Conservation (phyloP, 2,888 invertebrate genomes). For the Gandaritis pyraliata region DNA sequence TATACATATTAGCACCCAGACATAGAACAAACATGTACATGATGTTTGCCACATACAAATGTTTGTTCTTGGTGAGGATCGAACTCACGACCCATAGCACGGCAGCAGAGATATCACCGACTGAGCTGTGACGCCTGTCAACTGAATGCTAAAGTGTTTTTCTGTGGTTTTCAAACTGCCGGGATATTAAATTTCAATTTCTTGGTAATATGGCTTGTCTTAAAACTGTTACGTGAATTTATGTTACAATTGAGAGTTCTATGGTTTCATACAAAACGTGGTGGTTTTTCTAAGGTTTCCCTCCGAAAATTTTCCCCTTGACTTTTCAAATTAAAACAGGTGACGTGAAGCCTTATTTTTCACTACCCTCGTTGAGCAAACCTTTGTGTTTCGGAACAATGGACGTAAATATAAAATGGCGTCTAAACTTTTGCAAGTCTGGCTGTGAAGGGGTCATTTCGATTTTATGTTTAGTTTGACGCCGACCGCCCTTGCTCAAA, state of each 20-base stretch:
- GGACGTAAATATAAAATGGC: constrained; percentile 12
- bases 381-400: constrained; percentile 20
- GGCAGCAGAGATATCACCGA: too few species aligned
- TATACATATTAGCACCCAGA: too few species aligned
- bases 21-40: too few species aligned
- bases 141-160: too few species aligned
- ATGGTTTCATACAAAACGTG: constrained; percentile 9
- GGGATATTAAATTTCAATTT: too few species aligned
- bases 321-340: constrained; percentile 14
- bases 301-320: constrained; percentile 1
- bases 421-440: constrained; percentile 9
- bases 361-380: constrained; percentile 9
- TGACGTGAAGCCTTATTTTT: constrained; percentile 23
- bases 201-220: too few species aligned
- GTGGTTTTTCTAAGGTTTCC: constrained; percentile 1
- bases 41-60: background rate
- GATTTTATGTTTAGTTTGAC: constrained; percentile 3
- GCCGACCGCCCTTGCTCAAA: background rate
- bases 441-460: constrained; percentile 3
- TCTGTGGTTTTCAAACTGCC: too few species aligned
- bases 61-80: background rate
- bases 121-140: too few species aligned
- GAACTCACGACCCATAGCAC: background rate
- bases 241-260: background rate
- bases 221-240: background rate